Evolutionary conservation across 2,888 invertebrate species (phyloP).

Genomic region (Allacma fusca): DNA sequence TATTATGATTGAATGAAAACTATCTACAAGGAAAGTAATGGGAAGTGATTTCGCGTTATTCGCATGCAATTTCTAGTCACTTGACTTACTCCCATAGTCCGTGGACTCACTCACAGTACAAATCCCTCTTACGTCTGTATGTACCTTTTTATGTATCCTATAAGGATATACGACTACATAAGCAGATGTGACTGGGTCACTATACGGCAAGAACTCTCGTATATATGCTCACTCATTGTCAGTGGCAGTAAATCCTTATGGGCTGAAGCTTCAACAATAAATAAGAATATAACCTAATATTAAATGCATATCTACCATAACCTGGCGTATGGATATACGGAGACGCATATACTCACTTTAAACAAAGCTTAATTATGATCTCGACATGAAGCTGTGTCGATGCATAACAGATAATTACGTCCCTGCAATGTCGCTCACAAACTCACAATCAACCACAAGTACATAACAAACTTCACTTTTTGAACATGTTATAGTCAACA

Average conservation of each 20-base stretch:
- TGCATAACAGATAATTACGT: neutral
- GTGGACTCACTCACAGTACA: neutral
- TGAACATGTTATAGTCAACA: too few relatives aligned
- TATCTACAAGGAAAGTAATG: slow-evolving; percentile 1
- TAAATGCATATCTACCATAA: neutral
- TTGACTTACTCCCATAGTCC: neutral
- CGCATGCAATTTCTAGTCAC: slow-evolving; percentile 1
- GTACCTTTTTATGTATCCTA: neutral
- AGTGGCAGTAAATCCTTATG: too few relatives aligned
- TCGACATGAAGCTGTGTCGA: neutral
- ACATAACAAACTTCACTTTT: too few relatives aligned
- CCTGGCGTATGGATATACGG: neutral
- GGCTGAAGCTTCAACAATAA: neutral
- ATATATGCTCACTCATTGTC: too few relatives aligned
- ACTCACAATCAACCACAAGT: too few relatives aligned
- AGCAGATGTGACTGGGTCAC: too few relatives aligned
- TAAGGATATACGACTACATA: too few relatives aligned
- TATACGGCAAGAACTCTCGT: too few relatives aligned
- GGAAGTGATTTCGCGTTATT: slow-evolving; percentile 8
- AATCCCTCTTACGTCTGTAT: neutral
- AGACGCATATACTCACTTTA: neutral
- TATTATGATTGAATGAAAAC: slow-evolving; percentile 12
- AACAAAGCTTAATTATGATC: slow-evolving; percentile 3
- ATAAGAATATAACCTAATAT: neutral
- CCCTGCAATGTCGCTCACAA: neutral